Percentiles rank a stretch among this genome's conserved stretches.
phyloP scores from a whole-genome alignment of 2,888 invertebrate genomes.

The Thera obeliscata region DNA sequence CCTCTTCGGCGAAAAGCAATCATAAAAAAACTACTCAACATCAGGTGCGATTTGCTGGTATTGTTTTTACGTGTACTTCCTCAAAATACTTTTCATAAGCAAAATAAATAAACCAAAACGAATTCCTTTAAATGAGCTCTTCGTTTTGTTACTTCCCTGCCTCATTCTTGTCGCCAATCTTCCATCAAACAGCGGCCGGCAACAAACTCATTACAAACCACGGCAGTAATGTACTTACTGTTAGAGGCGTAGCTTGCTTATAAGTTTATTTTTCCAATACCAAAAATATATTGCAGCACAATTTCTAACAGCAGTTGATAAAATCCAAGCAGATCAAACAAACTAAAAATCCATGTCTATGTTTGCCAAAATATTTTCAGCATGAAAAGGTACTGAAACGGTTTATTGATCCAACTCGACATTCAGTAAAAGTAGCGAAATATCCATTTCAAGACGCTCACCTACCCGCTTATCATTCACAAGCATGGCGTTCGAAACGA shows the following conservation, averaged over 20 bases:
- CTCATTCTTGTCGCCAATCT: constrained; percentile 24
- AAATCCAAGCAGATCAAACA: no score
- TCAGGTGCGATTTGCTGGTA: no score
- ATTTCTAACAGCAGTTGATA: no score
- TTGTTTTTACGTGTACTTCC: no score
- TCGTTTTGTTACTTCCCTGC: background rate
- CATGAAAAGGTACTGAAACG: background rate
- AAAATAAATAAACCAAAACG: background rate
- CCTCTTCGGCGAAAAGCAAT: constrained; percentile 88
- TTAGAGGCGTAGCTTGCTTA: no score
- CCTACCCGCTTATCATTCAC: constrained; percentile 28
- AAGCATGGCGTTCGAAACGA: constrained; percentile 28
- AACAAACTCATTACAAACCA: no score
- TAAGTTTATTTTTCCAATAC: no score
- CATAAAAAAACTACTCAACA: no score
- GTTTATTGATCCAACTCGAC: background rate
- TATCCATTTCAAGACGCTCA: constrained; percentile 9
- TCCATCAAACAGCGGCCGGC: background rate
- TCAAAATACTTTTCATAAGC: no score
- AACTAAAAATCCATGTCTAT: constrained; percentile 35
- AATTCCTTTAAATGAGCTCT: background rate
- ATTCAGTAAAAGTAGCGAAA: constrained; percentile 9
- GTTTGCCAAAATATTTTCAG: background rate
- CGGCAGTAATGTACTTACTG: no score
- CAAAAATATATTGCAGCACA: no score